phyloP scores from a whole-genome alignment of 2,888 invertebrate species.

The Tuberolachnus salignus region DNA sequence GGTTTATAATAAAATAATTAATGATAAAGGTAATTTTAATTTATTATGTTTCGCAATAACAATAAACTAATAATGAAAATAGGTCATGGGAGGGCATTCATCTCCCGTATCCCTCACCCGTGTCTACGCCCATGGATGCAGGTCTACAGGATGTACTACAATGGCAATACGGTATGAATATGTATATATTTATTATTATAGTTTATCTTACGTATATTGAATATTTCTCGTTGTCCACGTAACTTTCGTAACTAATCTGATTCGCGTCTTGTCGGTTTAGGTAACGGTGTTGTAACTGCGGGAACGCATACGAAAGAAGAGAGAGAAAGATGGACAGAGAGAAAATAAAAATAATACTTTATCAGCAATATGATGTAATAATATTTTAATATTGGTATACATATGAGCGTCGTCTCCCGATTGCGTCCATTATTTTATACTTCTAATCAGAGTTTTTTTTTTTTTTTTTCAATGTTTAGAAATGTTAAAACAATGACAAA shows the following conservation, averaged over 20 bases:
- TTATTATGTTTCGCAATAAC: background rate
- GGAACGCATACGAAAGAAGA: background rate
- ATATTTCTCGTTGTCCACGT: conserved; percentile 34
- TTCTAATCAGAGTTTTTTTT: no score
- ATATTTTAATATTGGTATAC: background rate
- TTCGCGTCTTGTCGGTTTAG: conserved; percentile 46
- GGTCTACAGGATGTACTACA: background rate
- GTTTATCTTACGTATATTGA: conserved; percentile 31
- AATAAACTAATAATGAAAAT: background rate
- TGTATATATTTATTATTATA: background rate
- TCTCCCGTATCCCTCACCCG: no score
- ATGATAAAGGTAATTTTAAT: no score
- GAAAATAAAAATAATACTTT: background rate
- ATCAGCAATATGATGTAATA: background rate
- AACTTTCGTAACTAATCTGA: conserved; percentile 48
- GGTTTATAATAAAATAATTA: no score
- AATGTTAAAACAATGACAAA: no score
- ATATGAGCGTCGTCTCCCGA: no score
- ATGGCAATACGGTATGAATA: background rate
- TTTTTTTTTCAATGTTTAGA: no score
- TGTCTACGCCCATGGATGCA: no score
- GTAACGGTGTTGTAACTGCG: conserved; percentile 17
- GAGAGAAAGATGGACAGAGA: no score
- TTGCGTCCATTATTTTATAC: no score
- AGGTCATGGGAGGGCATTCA: background rate